A percentile compares a stretch with the other conserved stretches of the same genome.
These are phyloP conservation scores for Trichopoda pennipes DNA, from an alignment of 2,888 invertebrate genomes.

Conservation along the genomic window DNA sequence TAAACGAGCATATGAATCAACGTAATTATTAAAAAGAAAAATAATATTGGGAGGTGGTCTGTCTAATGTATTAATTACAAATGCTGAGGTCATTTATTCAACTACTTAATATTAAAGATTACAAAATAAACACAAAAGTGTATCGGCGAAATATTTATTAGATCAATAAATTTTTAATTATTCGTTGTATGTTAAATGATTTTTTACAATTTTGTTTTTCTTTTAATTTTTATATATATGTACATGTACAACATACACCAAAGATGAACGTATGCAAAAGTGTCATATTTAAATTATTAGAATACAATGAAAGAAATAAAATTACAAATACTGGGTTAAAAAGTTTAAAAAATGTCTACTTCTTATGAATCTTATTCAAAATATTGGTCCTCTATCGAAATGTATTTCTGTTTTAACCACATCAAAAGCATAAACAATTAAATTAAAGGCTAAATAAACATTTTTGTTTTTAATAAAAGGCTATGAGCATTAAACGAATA, in stretches of 20 bases:
- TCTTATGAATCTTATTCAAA: constrained; percentile 77
- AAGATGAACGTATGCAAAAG: neutral
- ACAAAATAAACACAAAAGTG: constrained; percentile 28
- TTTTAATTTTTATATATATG: constrained; percentile 24
- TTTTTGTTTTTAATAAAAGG: constrained; percentile 13
- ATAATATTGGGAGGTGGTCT: neutral
- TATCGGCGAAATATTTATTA: constrained; percentile 43
- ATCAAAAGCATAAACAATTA: constrained; percentile 67
- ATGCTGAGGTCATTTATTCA: neutral
- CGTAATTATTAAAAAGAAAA: neutral
- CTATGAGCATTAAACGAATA: constrained; percentile 55
- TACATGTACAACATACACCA: constrained; percentile 22
- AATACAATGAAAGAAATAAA: neutral
- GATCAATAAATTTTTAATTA: constrained; percentile 58
- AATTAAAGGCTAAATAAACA: constrained; percentile 49
- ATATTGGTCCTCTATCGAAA: constrained; percentile 80
- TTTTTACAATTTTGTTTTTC: constrained; percentile 69
- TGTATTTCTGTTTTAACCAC: constrained; percentile 69
- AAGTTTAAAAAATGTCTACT: neutral
- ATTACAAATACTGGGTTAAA: neutral
- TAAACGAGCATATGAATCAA: no score
- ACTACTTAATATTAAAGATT: constrained; percentile 32
- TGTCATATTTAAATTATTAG: constrained; percentile 12
- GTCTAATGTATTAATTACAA: constrained; percentile 1
- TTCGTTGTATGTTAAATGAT: constrained; percentile 78